Percentiles rank a stretch among this genome's conserved stretches.
These are phyloP conservation scores for Ceratitis capitata DNA, from an alignment of 1,140 invertebrate species.

Conservation along the genomic window DNA sequence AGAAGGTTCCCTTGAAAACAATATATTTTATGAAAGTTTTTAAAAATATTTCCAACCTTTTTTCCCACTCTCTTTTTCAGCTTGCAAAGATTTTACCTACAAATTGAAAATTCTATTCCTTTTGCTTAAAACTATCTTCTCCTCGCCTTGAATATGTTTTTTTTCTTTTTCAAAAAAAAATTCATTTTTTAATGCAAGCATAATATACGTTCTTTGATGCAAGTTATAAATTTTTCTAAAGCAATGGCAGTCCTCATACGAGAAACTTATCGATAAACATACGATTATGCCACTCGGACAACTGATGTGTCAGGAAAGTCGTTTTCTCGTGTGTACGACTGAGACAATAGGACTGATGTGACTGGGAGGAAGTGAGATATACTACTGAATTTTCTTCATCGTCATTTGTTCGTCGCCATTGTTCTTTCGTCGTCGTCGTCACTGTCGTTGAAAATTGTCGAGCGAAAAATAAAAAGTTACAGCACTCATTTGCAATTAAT, in stretches of 20 bases:
- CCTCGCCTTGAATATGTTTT: background rate
- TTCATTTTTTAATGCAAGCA: no score
- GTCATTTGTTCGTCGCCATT: constrained; percentile 41
- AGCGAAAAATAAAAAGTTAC: constrained; percentile 31
- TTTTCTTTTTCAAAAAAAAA: background rate
- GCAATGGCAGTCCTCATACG: background rate
- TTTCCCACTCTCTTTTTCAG: no score
- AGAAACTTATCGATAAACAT: background rate
- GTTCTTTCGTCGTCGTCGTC: constrained; percentile 39
- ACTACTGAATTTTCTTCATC: constrained; percentile 34
- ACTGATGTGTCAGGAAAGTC: constrained; percentile 27
- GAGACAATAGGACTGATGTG: background rate
- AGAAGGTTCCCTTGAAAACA: no score
- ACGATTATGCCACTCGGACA: background rate
- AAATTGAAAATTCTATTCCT: background rate
- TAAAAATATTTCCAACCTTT: no score
- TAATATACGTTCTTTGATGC: no score
- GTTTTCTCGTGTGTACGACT: background rate
- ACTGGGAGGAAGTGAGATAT: constrained; percentile 5
- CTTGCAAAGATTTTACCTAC: no score
- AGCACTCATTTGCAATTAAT: constrained; percentile 3
- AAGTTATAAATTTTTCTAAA: background rate
- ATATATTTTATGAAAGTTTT: no score
- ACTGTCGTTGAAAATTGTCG: constrained; percentile 13
- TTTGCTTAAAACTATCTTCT: background rate